Evolutionary conservation across 2,797 vertebrate genomes (phyloP).

Genomic region (Myotis myotis): DNA sequence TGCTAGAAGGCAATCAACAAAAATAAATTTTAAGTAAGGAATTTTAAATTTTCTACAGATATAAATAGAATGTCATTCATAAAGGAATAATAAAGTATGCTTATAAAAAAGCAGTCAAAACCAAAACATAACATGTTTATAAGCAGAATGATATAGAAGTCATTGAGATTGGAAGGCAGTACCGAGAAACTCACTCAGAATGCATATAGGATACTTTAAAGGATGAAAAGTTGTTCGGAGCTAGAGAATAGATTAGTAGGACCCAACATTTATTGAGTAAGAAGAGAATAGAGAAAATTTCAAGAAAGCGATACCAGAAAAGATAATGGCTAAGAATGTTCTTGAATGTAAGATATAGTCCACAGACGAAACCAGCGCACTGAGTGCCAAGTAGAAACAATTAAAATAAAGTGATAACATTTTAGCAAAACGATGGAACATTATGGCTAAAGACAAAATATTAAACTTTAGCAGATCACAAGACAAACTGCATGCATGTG

Average conservation of each 20-base stretch:
- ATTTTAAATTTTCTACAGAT: neutral
- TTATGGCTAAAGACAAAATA: neutral
- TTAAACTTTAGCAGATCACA: neutral
- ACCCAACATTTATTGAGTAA: neutral
- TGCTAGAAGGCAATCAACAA: neutral
- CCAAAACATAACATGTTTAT: fast-evolving
- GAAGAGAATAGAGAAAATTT: neutral
- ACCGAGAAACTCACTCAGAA: neutral
- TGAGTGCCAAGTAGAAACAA: neutral
- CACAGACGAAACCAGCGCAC: neutral
- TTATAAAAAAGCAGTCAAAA: neutral
- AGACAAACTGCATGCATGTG: neutral
- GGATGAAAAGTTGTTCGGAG: neutral
- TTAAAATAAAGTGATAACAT: neutral
- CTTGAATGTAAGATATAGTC: neutral
- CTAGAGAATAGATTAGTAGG: neutral
- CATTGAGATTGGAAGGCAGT: neutral
- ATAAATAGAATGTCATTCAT: neutral
- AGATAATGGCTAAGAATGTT: neutral
- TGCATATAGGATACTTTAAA: neutral
- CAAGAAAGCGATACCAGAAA: neutral
- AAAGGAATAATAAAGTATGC: neutral
- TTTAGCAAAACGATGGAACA: neutral
- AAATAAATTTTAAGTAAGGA: neutral
- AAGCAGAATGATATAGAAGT: neutral